These are phyloP conservation scores for Syngnathus acus DNA, from an alignment of 2,797 vertebrate species.

Conservation along the genomic window DNA sequence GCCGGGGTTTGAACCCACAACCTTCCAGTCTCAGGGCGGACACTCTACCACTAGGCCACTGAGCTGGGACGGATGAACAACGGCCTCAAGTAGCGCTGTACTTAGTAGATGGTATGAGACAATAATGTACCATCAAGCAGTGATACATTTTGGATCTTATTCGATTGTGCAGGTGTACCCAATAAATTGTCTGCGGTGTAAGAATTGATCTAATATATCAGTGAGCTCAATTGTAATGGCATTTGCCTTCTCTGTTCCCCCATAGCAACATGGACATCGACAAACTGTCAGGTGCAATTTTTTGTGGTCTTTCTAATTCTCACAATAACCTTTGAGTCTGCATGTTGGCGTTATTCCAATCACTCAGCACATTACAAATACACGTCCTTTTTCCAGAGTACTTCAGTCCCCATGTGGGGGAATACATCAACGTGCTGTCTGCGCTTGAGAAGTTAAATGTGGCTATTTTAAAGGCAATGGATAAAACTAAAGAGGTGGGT, in stretches of 20 bases:
- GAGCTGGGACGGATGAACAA: background rate
- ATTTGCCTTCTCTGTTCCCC: slow-evolving; percentile 16
- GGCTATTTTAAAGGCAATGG: slow-evolving; percentile 86
- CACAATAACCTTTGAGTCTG: background rate
- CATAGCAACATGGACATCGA: slow-evolving; percentile 69
- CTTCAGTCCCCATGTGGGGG: slow-evolving; percentile 83
- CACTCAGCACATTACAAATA: background rate
- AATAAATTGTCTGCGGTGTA: background rate
- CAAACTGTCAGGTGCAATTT: slow-evolving; percentile 65
- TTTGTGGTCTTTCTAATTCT: background rate
- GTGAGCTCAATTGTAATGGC: background rate
- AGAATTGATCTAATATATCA: too few species aligned
- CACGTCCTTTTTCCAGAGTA: slow-evolving; percentile 67
- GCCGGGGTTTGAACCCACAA: too few species aligned
- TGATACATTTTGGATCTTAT: background rate
- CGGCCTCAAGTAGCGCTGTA: background rate
- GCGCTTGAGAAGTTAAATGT: slow-evolving; percentile 85
- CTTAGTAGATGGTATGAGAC: background rate
- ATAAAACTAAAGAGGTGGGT: slow-evolving; percentile 87
- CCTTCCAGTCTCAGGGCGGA: too few species aligned
- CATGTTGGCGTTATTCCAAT: background rate
- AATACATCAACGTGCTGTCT: slow-evolving; percentile 81
- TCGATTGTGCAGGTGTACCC: background rate
- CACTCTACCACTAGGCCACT: too few species aligned
- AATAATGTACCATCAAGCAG: background rate